Evolutionary conservation across 2,888 invertebrate genomes (phyloP).

Genomic region (Homarus gammarus): DNA sequence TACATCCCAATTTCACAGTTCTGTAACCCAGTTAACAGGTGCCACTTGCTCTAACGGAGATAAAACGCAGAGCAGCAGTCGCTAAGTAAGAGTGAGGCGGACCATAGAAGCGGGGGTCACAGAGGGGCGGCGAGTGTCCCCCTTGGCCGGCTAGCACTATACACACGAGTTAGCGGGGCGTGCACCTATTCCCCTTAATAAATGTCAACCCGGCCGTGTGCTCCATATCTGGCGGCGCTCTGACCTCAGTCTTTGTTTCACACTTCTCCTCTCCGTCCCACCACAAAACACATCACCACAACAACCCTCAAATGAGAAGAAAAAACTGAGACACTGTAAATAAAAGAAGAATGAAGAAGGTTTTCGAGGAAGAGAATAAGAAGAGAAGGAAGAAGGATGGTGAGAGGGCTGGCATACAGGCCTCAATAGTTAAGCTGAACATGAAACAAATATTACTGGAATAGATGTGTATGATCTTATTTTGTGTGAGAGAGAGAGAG

Average conservation of each 20-base stretch:
- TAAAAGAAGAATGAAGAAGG: too few relatives aligned
- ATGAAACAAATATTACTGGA: too few relatives aligned
- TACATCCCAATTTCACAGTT: neutral
- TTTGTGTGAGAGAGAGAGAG: too few relatives aligned
- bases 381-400: neutral
- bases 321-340: too few relatives aligned
- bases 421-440: too few relatives aligned
- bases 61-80: neutral
- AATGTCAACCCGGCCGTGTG: neutral
- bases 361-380: too few relatives aligned
- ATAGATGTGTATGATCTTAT: too few relatives aligned
- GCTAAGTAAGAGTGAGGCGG: neutral
- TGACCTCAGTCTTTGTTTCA: neutral
- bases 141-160: neutral
- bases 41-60: neutral
- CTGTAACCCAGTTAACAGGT: neutral
- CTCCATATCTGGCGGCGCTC: neutral
- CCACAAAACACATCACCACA: neutral
- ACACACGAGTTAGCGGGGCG: neutral
- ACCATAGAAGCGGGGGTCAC: neutral
- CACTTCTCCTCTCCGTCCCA: neutral
- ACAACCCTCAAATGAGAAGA: neutral
- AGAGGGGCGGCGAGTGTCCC: neutral
- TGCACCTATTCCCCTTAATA: neutral
- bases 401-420: too few relatives aligned